Percentiles rank a stretch among this genome's conserved stretches.
phyloP scores from a whole-genome alignment of 2,113 vertebrate genomes.

The Dipodomys merriami region DNA sequence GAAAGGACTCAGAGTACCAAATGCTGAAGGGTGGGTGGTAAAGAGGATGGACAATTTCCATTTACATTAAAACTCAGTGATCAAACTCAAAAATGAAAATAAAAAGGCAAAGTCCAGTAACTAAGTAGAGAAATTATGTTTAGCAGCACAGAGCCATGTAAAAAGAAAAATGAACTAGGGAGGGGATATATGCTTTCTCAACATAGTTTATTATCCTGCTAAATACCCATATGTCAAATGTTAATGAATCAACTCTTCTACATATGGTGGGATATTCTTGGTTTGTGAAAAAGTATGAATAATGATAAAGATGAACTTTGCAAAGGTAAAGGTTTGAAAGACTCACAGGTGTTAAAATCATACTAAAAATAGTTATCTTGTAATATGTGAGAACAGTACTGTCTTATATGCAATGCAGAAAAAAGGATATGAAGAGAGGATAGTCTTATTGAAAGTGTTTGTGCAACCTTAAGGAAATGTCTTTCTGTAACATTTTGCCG shows the following conservation, averaged over 20 bases:
- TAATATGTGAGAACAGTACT: not conserved
- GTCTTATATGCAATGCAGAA: not conserved
- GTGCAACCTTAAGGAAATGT: not conserved
- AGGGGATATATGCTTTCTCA: not conserved
- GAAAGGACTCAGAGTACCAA: not conserved
- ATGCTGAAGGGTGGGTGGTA: too few relatives aligned
- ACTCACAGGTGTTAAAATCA: not conserved
- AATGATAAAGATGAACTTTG: not conserved
- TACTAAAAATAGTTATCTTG: not conserved
- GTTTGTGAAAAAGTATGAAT: not conserved
- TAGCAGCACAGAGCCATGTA: not conserved
- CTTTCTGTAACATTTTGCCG: not conserved
- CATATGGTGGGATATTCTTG: not conserved
- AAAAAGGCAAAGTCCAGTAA: not conserved
- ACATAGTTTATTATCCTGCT: not conserved
- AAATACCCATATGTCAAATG: not conserved
- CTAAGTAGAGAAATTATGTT: not conserved
- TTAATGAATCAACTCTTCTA: not conserved
- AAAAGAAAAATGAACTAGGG: not conserved
- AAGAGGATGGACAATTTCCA: not conserved
- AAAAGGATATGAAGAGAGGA: not conserved
- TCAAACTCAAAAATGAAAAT: not conserved
- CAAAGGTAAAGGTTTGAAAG: not conserved
- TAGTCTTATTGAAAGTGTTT: not conserved
- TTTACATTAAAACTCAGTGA: not conserved